phyloP scores from a whole-genome alignment of 2,797 vertebrate genomes.

The Silurus lanzhouensis region DNA sequence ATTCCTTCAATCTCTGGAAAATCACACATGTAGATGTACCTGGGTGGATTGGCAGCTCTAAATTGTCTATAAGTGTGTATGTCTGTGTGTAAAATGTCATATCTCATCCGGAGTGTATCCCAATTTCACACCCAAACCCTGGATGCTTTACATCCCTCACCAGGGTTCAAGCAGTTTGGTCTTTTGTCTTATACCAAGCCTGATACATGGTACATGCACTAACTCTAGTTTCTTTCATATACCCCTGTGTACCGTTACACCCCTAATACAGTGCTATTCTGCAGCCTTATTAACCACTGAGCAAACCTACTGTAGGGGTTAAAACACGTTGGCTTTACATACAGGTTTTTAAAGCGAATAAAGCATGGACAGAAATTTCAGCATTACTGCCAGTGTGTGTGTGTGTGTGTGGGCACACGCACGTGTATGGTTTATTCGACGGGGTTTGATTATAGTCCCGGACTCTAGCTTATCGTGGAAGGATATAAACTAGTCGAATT shows the following conservation, averaged over 20 bases:
- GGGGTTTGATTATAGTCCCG: background rate
- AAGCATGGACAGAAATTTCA: background rate
- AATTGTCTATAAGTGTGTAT: background rate
- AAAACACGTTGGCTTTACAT: background rate
- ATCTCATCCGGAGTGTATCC: background rate
- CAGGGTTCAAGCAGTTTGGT: background rate
- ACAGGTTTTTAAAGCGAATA: background rate
- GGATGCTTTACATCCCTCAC: background rate
- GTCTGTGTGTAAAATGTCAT: background rate
- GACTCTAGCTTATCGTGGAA: background rate
- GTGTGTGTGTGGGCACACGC: background rate
- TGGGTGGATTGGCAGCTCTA: background rate
- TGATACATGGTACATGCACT: too few relatives aligned
- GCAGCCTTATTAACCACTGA: background rate
- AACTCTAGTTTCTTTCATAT: too few relatives aligned
- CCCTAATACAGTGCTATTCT: too few relatives aligned
- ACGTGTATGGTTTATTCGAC: background rate
- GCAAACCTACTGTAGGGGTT: background rate
- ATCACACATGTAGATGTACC: background rate
- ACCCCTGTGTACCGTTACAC: too few relatives aligned
- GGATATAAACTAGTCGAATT: slow-evolving; percentile 5
- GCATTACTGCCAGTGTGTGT: background rate
- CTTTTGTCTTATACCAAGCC: too few relatives aligned
- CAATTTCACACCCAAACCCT: background rate
- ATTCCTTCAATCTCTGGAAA: background rate